Base-by-base conservation (phyloP, 2,888 invertebrate genomes). In the Augiades crinisus region DNA sequence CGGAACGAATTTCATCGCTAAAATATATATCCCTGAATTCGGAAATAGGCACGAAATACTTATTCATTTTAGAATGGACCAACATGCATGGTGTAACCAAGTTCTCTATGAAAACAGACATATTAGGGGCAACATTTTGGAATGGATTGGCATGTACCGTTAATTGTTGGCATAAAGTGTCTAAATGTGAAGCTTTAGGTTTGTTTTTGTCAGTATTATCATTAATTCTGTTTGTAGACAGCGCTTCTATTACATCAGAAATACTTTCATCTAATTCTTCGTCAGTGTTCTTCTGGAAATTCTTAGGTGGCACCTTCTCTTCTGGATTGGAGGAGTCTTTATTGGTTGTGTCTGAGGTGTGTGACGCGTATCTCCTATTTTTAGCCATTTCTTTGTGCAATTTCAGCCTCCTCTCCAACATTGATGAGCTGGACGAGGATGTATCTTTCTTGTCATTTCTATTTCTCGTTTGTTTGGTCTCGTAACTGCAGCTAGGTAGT, bases 71-170 rank as follows among this genome's bases (percentile, higher is more conserved):
- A 1, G 80, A 72, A 61, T 90, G 90, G 0, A 89, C 84, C 77
- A 90, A 77, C 8, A 90, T 52, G 2, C 83, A 67, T 0, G 89
- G 86, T 7, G 68, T 72, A 0, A 84, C 68, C 5, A 89, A 57
- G 57, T 84, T 85, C 16, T 88, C 86, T n/a, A 87, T 81, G 53
- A 89, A 88, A 5, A 78, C 73, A 0, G 87, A 86, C 31, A 78
- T 67, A 12, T 63, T 73, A 1, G 72, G 64, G 21, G 84, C 84
- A 8, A 81, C 43, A 54, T 86, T 85, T 63, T 71, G 79, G 51
- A 80, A 86, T 0, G 85, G 85, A 58, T 89, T 87, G 0, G 78
- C 84, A 57, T 81, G 10, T 5, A 40, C 33, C 2, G 40, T 38
- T 17, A 55, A 38, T 0, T 53, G 31, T 30, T 41, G 27, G 13